Percentiles rank a stretch among this genome's conserved stretches.
phyloP scores from a whole-genome alignment of 1,140 invertebrate genomes.

The Sinonovacula constricta region DNA sequence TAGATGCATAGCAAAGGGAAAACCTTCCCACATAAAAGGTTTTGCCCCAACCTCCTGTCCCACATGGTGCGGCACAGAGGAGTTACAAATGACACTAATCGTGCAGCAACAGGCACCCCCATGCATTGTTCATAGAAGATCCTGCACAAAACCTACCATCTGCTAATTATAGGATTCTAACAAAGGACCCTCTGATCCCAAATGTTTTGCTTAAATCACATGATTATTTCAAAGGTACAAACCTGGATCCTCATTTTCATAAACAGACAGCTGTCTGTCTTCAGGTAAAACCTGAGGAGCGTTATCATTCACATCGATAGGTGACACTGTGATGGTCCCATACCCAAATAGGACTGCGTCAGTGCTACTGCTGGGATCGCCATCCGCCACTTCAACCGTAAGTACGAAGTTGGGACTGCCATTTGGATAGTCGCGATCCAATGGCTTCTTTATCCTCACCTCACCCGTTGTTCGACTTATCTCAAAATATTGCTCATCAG shows the following conservation, averaged over 20 bases:
- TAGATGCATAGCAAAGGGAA: no score
- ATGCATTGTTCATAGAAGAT: no score
- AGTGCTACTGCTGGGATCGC: slow-evolving; percentile 84
- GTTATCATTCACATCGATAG: slow-evolving; percentile 99
- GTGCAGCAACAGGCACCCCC: no score
- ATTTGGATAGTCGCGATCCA: slow-evolving; percentile 97
- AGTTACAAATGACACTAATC: no score
- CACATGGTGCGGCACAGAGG: no score
- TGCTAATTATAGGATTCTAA: neutral
- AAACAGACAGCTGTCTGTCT: slow-evolving; percentile 57
- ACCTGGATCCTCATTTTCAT: slow-evolving; percentile 62
- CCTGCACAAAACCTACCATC: no score
- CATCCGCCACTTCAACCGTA: slow-evolving; percentile 97
- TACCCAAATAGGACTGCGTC: slow-evolving; percentile 87
- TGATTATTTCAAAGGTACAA: slow-evolving; percentile 1
- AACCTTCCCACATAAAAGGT: no score
- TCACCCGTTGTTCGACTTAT: slow-evolving; percentile 90
- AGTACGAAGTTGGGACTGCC: slow-evolving; percentile 97
- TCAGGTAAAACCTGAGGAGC: slow-evolving; percentile 91
- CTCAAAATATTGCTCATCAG: slow-evolving; percentile 93
- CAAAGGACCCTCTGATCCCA: neutral
- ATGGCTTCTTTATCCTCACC: slow-evolving; percentile 84
- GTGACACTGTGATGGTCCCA: slow-evolving; percentile 96
- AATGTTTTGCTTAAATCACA: neutral
- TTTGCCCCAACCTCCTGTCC: no score